phyloP scores from a whole-genome alignment of 53 echinoderm and acorn worm species.

The Apostichopus leukothele region DNA sequence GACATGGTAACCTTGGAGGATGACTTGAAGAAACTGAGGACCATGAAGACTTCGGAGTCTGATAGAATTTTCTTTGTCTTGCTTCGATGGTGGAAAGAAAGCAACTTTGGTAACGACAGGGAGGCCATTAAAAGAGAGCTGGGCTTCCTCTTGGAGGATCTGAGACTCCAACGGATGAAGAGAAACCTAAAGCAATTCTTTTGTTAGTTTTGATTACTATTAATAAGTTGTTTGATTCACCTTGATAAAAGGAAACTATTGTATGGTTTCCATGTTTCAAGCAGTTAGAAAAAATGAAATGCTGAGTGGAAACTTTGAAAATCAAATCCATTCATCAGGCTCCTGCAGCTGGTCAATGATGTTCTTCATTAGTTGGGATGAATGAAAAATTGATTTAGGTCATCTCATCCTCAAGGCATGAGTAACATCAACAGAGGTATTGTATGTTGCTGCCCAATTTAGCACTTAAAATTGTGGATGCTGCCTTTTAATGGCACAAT shows the following conservation, averaged over 20 bases:
- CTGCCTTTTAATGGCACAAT: too few species aligned
- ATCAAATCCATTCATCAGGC: too few species aligned
- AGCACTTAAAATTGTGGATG: too few species aligned
- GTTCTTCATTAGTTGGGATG: too few species aligned
- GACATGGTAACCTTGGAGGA: slow-evolving; percentile 14
- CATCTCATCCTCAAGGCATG: too few species aligned
- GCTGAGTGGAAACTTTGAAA: too few species aligned
- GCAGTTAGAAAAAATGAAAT: not conserved
- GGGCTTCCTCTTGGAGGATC: slow-evolving; percentile 23
- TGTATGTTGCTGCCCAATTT: too few species aligned
- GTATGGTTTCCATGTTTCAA: not conserved
- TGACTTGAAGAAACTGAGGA: not conserved
- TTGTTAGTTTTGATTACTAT: not conserved
- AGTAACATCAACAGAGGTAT: too few species aligned
- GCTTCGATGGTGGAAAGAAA: slow-evolving; percentile 28
- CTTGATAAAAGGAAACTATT: not conserved
- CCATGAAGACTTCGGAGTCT: not conserved
- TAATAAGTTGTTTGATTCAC: not conserved
- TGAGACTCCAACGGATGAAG: slow-evolving; percentile 25
- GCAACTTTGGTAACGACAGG: slow-evolving; percentile 9
- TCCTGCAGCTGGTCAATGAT: too few species aligned
- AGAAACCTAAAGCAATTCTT: slow-evolving; percentile 31
- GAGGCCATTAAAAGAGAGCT: not conserved
- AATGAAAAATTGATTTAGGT: too few species aligned
- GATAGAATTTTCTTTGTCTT: slow-evolving; percentile 30